Conservation (phyloP, 2,888 invertebrate species). For the Drosophila nigricruria region DNA sequence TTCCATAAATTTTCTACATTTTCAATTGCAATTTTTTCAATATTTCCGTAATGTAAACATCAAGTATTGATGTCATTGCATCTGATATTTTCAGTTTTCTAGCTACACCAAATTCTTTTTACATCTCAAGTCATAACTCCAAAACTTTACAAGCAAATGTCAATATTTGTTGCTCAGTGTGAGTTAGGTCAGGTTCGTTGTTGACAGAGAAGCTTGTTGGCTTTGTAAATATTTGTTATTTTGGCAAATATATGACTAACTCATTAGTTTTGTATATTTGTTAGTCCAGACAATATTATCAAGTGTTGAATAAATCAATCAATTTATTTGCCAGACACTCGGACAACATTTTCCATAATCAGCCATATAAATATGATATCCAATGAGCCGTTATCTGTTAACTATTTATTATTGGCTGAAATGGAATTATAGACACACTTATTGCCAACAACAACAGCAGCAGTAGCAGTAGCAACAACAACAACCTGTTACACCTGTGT, state of each 20-base stretch:
- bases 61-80: not conserved
- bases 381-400: conserved; percentile 35
- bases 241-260: conserved; percentile 2
- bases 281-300: conserved; percentile 15
- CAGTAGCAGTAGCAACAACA: conserved; percentile 7
- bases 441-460: conserved; percentile 13
- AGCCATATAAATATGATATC: conserved; percentile 28
- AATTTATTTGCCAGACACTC: conserved; percentile 58
- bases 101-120: not conserved
- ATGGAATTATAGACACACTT: conserved; percentile 23
- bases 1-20: not conserved
- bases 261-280: conserved; percentile 7
- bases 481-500: conserved; percentile 51
- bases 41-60: too few species aligned
- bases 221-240: not conserved
- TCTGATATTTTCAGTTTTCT: not conserved
- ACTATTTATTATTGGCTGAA: conserved; percentile 23
- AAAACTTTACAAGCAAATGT: not conserved
- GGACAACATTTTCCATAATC: conserved; percentile 32
- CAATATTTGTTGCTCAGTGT: not conserved
- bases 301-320: conserved; percentile 42
- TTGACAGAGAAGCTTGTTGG: not conserved
- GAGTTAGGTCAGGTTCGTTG: conserved; percentile 7
- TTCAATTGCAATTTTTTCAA: not conserved
- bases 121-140: not conserved